Evolutionary conservation across 2,113 vertebrate species (phyloP), one percentile per base, ranked within the genome.

Genomic region (Ameiurus melas): DNA sequence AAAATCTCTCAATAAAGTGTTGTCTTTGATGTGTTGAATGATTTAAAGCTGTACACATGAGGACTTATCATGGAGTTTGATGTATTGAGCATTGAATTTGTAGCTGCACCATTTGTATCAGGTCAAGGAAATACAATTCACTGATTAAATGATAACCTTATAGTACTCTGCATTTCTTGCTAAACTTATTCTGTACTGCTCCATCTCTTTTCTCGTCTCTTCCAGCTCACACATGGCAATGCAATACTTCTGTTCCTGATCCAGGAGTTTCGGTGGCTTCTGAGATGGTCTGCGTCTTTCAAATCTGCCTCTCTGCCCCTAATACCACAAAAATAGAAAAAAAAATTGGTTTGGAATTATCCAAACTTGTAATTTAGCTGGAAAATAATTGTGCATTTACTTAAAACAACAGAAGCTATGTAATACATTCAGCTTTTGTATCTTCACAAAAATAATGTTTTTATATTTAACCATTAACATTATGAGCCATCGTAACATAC

Each of bases 181-280:
- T 0, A 92, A 93, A 7, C 89, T 92, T 1, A 94, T 87, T 36
- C 93, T 89, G 47, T 93, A 88, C 64, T 87, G 93, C 87, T 95
- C 93, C 64, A 86, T 93, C 86, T 94, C 93, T 1, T 94, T 89
- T 68, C 89, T 93, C 6, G 85, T 87, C 71, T 95, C 94, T 36
- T 94, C 91, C 85, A 96, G 86, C 88, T 96, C 95, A 77, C 89
- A 89, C 64, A 94, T 92, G 0, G 93, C 94, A 12, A 97, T 88
- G 4, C 95, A 93, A 1, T 91, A 93, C 85, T 96, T 97, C 55
- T 96, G 95, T 36, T 96, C 94, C 1, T 91, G 75, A 0, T 89
- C 94, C 87, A 97, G 94, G 6, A 71, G 84, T 17, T 84, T 0
- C 17, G 84, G 10, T 20, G 9, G 93, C 6, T 95, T 95, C 0